Base-by-base conservation (phyloP, 2,113 vertebrate species). In the Scophthalmus maximus region DNA sequence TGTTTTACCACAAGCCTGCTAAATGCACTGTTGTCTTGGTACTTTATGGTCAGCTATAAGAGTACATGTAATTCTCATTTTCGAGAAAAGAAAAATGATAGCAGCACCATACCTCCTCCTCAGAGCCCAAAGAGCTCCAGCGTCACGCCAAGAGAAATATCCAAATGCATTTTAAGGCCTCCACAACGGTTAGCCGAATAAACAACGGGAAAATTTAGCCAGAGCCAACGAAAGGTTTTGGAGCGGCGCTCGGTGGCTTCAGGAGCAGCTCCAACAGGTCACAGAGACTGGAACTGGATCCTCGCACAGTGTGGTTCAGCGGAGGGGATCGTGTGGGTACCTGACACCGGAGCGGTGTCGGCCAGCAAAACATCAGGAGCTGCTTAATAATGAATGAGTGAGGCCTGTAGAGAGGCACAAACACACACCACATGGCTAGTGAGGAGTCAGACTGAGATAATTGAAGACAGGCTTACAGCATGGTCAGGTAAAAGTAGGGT, bases 361-460 rank as follows among this genome's bases (percentile, higher is more conserved):
- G 62, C 68, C 42, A 67, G 78, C 46, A 67, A 64, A 84, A 74
- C 84, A 87, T 67, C 78, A 83, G 64, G 82, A 88, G 77, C 81
- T 82, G 73, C 71, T 90, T 74, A 91, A 92, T 91, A 91, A 87
- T 91, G 87, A 81, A 90, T 79, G 82, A 89, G 74, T 46, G 4
- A 70, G 55, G 67, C 66, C 66, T 50, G 42, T 18, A 46, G 63
- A 68, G 69, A 70, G 42, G 44, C 23, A 53, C 79, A 73, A 59
- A 53, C 70, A 64, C 17, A 44, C 70, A 22, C 47, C 82, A 82
- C 83, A 88, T 75, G 84, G 82, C 56, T 55, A 69, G 74, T 63
- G 60, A 70, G 64, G 82, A 84, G 86, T 82, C 76, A 60, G 55
- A n/a, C 58, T 57, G 73, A 63, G 63, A 68, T 85, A 87, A 87